These are phyloP conservation scores for Tiliacea aurago DNA, from an alignment of 2,888 invertebrate species.

Conservation along the genomic window DNA sequence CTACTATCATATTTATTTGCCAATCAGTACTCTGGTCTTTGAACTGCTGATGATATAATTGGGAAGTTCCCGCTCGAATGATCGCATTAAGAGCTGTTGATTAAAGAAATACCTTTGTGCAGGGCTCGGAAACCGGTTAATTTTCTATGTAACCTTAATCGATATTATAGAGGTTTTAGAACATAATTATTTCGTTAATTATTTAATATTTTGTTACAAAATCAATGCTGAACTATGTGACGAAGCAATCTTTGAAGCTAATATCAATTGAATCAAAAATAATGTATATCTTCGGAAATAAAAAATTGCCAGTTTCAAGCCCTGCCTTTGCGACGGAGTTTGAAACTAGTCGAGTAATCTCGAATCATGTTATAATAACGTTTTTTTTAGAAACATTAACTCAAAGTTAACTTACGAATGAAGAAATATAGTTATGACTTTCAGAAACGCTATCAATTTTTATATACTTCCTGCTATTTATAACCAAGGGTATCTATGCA, in stretches of 20 bases:
- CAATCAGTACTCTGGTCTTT: constrained; percentile 23
- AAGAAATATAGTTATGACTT: constrained; percentile 19
- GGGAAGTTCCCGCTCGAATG: constrained; percentile 8
- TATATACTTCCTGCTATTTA: constrained; percentile 47
- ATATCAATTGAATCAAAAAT: too few species aligned
- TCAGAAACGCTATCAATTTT: constrained; percentile 24
- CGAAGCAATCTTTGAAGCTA: too few species aligned
- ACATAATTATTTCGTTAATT: too few species aligned
- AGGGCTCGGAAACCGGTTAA: too few species aligned
- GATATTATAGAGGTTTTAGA: too few species aligned
- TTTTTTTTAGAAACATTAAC: constrained; percentile 1
- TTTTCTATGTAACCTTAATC: too few species aligned
- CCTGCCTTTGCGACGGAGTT: background rate
- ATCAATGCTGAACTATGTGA: too few species aligned
- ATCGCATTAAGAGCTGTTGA: constrained; percentile 6
- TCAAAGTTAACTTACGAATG: constrained; percentile 2
- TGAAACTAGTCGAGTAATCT: background rate
- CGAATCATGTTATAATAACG: constrained; percentile 2
- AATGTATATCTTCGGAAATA: too few species aligned
- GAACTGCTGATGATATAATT: constrained; percentile 28
- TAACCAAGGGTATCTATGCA: constrained; percentile 18
- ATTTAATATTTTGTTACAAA: too few species aligned
- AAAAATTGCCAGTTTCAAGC: too few species aligned
- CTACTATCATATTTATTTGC: background rate
- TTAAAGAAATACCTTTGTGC: too few species aligned